A percentile compares a stretch with the other conserved stretches of the same genome.
Evolutionary conservation across 2,797 vertebrate species (phyloP).

Genomic region (Astyanax mexicanus): DNA sequence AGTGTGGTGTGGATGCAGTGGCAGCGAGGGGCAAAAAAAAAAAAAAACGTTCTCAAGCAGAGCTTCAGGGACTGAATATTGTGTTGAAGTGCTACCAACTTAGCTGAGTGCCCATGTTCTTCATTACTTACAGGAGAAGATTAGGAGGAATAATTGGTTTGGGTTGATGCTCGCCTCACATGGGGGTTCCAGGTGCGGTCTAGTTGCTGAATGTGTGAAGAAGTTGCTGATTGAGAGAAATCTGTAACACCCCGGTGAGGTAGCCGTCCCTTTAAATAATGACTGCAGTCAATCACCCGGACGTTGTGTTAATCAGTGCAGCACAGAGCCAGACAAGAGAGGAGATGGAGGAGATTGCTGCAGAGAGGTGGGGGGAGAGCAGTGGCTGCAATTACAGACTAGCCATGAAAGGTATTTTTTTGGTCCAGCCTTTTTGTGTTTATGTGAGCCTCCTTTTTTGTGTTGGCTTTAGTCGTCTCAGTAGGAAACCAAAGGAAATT

Average conservation of each 20-base stretch:
- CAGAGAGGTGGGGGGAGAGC: conserved; percentile 40
- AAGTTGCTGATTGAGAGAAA: conserved; percentile 63
- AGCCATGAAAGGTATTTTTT: conserved; percentile 47
- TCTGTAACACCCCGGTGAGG: conserved; percentile 56
- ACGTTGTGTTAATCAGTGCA: conserved; percentile 61
- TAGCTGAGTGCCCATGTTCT: conserved; percentile 27
- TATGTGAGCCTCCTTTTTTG: conserved; percentile 31
- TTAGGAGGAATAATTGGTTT: conserved; percentile 61
- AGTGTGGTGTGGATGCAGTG: conserved; percentile 4
- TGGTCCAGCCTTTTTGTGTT: conserved; percentile 39
- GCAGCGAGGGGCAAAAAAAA: conserved; percentile 3
- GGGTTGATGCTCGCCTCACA: conserved; percentile 51
- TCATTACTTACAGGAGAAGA: conserved; percentile 40
- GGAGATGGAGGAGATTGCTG: conserved; percentile 56
- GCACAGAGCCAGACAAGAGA: conserved; percentile 56
- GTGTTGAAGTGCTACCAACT: neutral
- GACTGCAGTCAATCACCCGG: conserved; percentile 62
- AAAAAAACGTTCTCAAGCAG: conserved; percentile 18
- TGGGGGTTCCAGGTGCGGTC: conserved; percentile 55
- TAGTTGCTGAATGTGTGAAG: conserved; percentile 57
- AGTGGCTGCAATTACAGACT: conserved; percentile 37
- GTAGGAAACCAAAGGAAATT: conserved; percentile 39
- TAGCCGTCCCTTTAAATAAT: conserved; percentile 60
- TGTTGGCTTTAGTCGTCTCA: conserved; percentile 50
- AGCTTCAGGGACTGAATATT: conserved; percentile 4